phyloP scores from a whole-genome alignment of 2,888 invertebrate genomes.

The Pachycephus smyrnensis region DNA sequence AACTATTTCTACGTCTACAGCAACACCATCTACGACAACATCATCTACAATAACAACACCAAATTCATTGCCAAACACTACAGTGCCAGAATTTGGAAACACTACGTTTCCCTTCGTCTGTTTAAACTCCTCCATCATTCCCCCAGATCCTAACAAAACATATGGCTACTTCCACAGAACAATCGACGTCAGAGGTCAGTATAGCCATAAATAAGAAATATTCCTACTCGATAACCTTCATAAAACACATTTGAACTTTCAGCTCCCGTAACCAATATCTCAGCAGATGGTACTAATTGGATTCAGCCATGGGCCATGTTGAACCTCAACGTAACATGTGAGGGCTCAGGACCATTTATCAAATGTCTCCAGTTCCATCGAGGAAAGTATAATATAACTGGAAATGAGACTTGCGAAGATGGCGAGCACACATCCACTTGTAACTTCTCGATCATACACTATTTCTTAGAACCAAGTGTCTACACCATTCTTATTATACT shows the following conservation, averaged over 20 bases:
- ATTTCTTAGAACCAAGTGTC: slow-evolving; percentile 77
- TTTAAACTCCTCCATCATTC: slow-evolving; percentile 72
- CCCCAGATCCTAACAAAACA: slow-evolving; percentile 75
- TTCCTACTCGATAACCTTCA: background rate
- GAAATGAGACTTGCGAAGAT: slow-evolving; percentile 79
- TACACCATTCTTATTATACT: slow-evolving; percentile 85
- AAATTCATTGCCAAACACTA: background rate
- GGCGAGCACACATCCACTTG: slow-evolving; percentile 68
- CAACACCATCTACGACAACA: slow-evolving; percentile 30
- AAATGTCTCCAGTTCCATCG: slow-evolving; percentile 77
- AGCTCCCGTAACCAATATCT: slow-evolving; percentile 81
- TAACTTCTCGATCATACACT: slow-evolving; percentile 75
- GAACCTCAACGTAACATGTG: slow-evolving; percentile 77
- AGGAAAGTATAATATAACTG: slow-evolving; percentile 79
- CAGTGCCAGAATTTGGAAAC: slow-evolving; percentile 43
- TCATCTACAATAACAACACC: slow-evolving; percentile 27
- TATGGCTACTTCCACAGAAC: slow-evolving; percentile 80
- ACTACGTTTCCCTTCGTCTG: slow-evolving; percentile 70
- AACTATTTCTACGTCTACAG: slow-evolving; percentile 25
- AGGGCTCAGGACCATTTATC: slow-evolving; percentile 79
- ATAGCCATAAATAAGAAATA: slow-evolving; percentile 3
- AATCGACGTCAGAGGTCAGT: slow-evolving; percentile 77
- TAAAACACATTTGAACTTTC: slow-evolving; percentile 47
- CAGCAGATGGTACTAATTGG: slow-evolving; percentile 83
- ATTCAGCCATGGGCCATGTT: slow-evolving; percentile 84